phyloP scores from a whole-genome alignment of 2,797 vertebrate genomes.

The Hydrophis major region DNA sequence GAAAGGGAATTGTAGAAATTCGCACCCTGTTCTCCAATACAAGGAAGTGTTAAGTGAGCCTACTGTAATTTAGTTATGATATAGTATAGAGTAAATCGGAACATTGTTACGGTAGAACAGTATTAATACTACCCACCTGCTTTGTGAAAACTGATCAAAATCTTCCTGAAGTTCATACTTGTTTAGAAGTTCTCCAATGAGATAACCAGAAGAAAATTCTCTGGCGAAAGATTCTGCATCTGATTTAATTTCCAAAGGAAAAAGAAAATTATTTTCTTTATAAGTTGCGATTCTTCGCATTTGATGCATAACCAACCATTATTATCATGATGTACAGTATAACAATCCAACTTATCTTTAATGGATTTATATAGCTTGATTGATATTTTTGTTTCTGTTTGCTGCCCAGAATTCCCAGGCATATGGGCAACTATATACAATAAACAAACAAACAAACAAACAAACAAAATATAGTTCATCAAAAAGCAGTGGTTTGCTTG shows the following conservation, averaged over 20 bases:
- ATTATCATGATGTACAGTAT: not conserved
- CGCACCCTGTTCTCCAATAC: not conserved
- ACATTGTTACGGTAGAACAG: not conserved
- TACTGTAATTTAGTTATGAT: not conserved
- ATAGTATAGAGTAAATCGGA: not conserved
- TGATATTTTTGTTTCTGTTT: not conserved
- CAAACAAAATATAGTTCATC: not conserved
- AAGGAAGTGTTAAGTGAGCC: not conserved
- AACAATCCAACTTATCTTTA: not conserved
- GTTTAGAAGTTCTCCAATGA: conserved; percentile 89
- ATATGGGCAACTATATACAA: not conserved
- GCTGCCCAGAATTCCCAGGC: not conserved
- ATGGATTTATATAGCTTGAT: not conserved
- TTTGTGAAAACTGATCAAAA: conserved; percentile 85
- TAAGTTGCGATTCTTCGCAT: not conserved
- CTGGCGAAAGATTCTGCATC: conserved; percentile 81
- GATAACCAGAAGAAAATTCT: conserved; percentile 87
- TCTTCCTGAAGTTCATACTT: conserved; percentile 89
- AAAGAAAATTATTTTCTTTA: not conserved
- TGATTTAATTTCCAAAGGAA: conserved; percentile 56
- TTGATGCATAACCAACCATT: not conserved
- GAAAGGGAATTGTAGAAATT: not conserved
- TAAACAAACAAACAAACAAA: not conserved
- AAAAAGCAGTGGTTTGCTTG: not conserved
- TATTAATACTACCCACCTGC: conserved; percentile 75